Conservation (phyloP, 1,140 invertebrate species). For the Drosophila arawakana region DNA sequence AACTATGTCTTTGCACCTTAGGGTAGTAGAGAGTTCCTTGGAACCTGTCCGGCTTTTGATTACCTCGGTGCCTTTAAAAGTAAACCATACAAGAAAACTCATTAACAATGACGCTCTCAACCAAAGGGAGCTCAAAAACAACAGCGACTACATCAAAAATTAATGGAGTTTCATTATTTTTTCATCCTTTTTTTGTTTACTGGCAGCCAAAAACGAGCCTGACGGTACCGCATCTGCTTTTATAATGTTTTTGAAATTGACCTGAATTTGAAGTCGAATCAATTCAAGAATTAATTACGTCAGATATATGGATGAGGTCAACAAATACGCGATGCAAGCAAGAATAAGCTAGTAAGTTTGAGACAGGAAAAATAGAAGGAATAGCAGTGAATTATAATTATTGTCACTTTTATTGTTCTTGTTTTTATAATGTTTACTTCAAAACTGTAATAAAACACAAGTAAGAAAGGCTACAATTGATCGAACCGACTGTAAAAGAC, state of each 20-base stretch:
- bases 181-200: conserved; percentile 53
- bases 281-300: conserved; percentile 11
- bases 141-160: conserved; percentile 65
- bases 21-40: conserved; percentile 64
- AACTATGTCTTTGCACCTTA: conserved; percentile 63
- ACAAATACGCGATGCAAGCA: not conserved
- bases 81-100: conserved; percentile 84
- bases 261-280: conserved; percentile 14
- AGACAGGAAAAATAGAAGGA: too few species aligned
- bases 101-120: conserved; percentile 74
- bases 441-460: too few species aligned
- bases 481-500: too few species aligned
- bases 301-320: not conserved
- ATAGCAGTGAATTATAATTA: too few species aligned
- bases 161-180: conserved; percentile 82
- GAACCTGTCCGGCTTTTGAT: conserved; percentile 51
- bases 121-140: conserved; percentile 50
- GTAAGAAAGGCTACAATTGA: too few species aligned
- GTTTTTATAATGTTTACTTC: too few species aligned
- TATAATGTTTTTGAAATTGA: conserved; percentile 72
- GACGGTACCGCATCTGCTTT: conserved; percentile 52
- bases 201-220: conserved; percentile 37
- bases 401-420: too few species aligned
- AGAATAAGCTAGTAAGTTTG: too few species aligned
- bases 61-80: conserved; percentile 56